Evolutionary conservation across 2,888 invertebrate species (phyloP), one percentile per base, ranked within the genome.

Genomic region (Caenorhabditis sp.): DNA sequence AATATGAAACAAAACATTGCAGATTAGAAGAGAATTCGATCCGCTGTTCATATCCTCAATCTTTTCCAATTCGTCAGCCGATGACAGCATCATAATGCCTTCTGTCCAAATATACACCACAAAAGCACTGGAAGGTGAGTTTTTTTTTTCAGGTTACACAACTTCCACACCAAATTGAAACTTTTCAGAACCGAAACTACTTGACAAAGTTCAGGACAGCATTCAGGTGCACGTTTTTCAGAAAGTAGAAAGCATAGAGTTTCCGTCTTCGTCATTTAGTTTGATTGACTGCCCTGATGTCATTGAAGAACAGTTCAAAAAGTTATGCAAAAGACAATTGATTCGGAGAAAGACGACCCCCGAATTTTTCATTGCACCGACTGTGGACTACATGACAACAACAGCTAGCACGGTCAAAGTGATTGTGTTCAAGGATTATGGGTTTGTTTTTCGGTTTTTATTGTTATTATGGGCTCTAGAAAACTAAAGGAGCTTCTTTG

Each of bases 341-440:
- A 65, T 68, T 20, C 20, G 27, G 11, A 59, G 15, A 9, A 68
- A 68, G 2, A 65, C 59, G 45, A 39, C 45, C 24, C 71, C 79
- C 7, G 24, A 39, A 2, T 81, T 80, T 30, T 86, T 86, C 56
- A 74, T 81, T 11, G 78, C 87, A 2, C 83, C 85, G 1, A 81
- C 84, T 6, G 86, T 84, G 13, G 82, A 86, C 65, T 87, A 84
- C 50, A 77, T 78, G 41, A 85, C 85, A n/a, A 87, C 86, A 1
- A 73, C 65, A 5, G 86, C 83, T 0, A 70, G 78, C 2, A 80
- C 76, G 27, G 83, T 88, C 20, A 87, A 88, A 72, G 65, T 88
- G n/a, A 63, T 81, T n/a, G 80, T 88, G 11, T 80, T 68, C 66
- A 84, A 84, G 37, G 53, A 63, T 27, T 43, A 24, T 9, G 46